Evolutionary conservation across 2,797 vertebrate species (phyloP), one percentile per base, ranked within the genome.

Genomic region (Arrhamphus sclerolepis): DNA sequence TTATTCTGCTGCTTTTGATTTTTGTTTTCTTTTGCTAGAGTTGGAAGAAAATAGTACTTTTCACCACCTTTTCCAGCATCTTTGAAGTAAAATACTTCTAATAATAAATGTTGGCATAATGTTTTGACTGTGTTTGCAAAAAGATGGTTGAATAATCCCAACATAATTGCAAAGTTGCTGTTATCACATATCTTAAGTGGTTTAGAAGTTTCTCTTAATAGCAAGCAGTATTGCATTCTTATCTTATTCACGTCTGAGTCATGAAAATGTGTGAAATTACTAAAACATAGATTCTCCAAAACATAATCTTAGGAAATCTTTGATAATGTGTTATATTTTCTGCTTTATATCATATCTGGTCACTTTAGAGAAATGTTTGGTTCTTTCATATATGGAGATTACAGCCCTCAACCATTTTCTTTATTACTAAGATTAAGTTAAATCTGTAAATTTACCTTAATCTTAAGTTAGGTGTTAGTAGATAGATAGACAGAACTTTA

Each of bases 161-260:
- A 17, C 22, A 18, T 50, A 49, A 11, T 34, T 34, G 31, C 13
- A n/a, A n/a, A n/a, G n/a, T 34, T 11, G 9, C 31, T 34, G 9
- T 34, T 34, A 42, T 54, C 17, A 42, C 48, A 21, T 16, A 18
- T 58, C 46, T 40, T 10, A 19, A 42, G 41, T 47, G 13, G 53
- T 42, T 66, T 52, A 41, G 34, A 34, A 58, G 22, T 21, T 57
- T 51, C 31, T 50, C 18, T 22, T 54, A 1, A 56, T 31, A 41
- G n/a, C 47, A 10, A 24, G 10, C 16, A 19, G 39, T 44, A 1
- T 18, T 20, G 34, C 31, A 9, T 24, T 17, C 11, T 21, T 21
- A 1, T 46, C 16, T 9, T 13, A 7, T 9, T 31, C 6, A 14
- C 8, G 24, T 18, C 7, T 43, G 17, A 24, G 13, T 31, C 14